Evolutionary conservation across 1,140 invertebrate species (phyloP).

Genomic region (Pseudomyrmex cubaensis): DNA sequence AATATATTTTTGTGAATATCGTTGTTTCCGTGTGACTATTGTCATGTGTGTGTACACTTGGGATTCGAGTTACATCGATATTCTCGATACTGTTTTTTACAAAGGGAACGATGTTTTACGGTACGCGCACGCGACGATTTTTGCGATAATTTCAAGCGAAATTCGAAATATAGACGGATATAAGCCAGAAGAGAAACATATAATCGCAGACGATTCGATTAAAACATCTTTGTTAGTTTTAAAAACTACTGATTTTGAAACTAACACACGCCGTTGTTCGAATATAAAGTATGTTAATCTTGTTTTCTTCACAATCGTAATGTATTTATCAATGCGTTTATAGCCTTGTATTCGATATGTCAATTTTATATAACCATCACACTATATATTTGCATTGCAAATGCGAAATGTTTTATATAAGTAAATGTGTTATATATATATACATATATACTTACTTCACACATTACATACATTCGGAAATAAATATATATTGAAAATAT

Average conservation of each 20-base stretch:
- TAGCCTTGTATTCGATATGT: background rate
- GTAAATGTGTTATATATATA: background rate
- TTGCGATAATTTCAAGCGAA: conserved; percentile 33
- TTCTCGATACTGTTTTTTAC: conserved; percentile 24
- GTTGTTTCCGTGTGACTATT: conserved; percentile 35
- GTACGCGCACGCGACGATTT: background rate
- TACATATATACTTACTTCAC: background rate
- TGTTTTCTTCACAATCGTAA: background rate
- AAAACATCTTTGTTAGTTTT: conserved; percentile 3
- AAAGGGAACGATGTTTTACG: conserved; percentile 3
- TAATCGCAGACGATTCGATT: background rate
- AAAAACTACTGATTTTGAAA: background rate
- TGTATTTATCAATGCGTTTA: background rate
- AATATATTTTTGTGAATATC: conserved; percentile 34
- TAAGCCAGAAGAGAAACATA: background rate
- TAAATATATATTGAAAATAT: background rate
- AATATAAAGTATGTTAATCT: conserved; percentile 14
- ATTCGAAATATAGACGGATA: background rate
- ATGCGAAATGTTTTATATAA: background rate
- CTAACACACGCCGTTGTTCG: background rate
- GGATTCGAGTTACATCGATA: conserved; percentile 35
- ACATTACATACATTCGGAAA: background rate
- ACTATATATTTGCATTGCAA: conserved; percentile 1
- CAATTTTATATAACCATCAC: too few relatives aligned
- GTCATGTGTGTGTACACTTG: conserved; percentile 20